A percentile compares a stretch with the other conserved stretches of the same genome.
These are phyloP conservation scores for Neuroterus valhalla DNA, from an alignment of 1,140 invertebrate species.

Conservation along the genomic window DNA sequence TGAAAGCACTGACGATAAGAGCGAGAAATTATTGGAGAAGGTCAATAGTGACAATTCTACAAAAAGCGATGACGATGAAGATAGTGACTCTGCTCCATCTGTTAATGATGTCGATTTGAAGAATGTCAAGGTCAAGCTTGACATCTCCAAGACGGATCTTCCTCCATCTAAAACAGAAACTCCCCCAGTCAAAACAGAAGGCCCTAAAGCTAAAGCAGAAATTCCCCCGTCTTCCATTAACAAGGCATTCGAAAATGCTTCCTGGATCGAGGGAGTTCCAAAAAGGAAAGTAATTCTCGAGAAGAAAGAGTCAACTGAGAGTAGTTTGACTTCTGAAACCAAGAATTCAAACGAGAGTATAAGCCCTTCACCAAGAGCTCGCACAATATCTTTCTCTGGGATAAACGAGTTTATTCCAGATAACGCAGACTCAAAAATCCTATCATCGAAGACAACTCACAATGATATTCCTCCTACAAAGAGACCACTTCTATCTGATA, in stretches of 20 bases:
- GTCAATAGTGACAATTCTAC: neutral
- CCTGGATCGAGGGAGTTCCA: neutral
- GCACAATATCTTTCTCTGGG: slow-evolving; percentile 58
- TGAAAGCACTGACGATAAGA: slow-evolving; percentile 8
- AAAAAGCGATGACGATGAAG: slow-evolving; percentile 4
- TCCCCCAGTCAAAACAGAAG: neutral
- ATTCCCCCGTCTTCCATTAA: neutral
- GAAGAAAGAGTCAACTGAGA: slow-evolving; percentile 15
- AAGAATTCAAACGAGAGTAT: slow-evolving; percentile 29
- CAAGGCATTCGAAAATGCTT: neutral
- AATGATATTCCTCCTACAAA: neutral
- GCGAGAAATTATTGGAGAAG: neutral
- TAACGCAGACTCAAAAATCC: slow-evolving; percentile 28
- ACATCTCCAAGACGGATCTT: neutral
- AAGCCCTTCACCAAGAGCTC: slow-evolving; percentile 52
- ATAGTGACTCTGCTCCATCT: neutral
- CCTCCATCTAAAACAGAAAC: neutral
- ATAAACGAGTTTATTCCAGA: slow-evolving; percentile 34
- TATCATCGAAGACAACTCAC: neutral
- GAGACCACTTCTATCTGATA: slow-evolving; percentile 31
- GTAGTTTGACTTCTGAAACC: neutral
- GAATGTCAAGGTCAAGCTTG: neutral
- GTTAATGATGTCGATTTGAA: slow-evolving; percentile 26
- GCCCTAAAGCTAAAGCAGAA: neutral
- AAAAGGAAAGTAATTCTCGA: neutral